Conservation (phyloP, 2,888 invertebrate species). For the Hoplodrina ambigua region DNA sequence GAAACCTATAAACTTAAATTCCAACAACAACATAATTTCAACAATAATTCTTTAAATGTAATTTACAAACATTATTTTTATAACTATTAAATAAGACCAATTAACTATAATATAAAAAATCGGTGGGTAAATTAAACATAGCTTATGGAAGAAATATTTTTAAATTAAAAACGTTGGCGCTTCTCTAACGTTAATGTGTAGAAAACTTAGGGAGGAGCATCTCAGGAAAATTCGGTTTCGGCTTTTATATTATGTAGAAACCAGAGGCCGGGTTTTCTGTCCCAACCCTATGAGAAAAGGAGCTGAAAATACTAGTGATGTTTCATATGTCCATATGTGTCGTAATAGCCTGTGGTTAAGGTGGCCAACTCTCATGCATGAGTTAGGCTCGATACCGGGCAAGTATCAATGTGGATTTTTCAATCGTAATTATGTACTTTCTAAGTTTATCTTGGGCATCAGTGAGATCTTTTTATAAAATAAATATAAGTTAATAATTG, state of each 20-base stretch:
- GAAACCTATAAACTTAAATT: conserved; percentile 69
- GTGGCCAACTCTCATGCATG: too few species aligned
- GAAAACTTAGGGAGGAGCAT: conserved; percentile 1
- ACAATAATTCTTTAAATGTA: conserved; percentile 54
- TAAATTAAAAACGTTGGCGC: neutral
- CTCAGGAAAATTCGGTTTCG: conserved; percentile 10
- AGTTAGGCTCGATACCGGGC: too few species aligned
- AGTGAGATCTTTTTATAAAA: too few species aligned
- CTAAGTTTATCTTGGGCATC: too few species aligned
- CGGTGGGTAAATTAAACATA: conserved; percentile 50
- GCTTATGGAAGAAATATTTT: conserved; percentile 28
- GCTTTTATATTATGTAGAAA: neutral
- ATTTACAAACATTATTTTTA: conserved; percentile 57
- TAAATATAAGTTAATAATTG: too few species aligned
- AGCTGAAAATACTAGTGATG: neutral
- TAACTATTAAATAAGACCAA: conserved; percentile 43
- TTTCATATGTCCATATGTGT: neutral
- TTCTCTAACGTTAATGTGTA: conserved; percentile 4
- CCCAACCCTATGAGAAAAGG: neutral
- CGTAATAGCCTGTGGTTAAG: too few species aligned
- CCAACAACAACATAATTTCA: conserved; percentile 71
- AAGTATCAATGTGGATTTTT: too few species aligned
- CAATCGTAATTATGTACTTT: too few species aligned
- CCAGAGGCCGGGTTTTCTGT: too few species aligned
- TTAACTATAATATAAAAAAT: conserved; percentile 29